phyloP scores from a whole-genome alignment of 37 sponge, comb jelly and placozoan genomes.

The Chondrosia reniformis region DNA sequence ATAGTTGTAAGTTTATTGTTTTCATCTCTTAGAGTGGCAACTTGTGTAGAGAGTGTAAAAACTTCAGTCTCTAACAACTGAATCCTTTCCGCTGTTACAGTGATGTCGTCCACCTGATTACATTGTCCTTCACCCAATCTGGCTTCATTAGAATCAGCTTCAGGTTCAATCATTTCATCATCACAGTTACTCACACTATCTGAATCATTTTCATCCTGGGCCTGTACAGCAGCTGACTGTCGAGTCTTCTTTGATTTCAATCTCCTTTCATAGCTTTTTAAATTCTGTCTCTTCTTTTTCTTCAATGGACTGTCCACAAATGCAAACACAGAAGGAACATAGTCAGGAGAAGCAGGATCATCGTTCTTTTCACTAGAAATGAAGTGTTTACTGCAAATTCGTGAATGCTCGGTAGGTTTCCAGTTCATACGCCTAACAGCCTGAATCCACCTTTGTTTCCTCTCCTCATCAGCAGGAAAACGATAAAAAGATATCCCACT shows the following conservation, averaged over 20 bases:
- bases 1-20: too few species aligned
- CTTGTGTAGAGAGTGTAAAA: too few species aligned
- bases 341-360: conserved; percentile 21
- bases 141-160: too few species aligned
- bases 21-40: too few species aligned
- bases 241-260: neutral
- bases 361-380: conserved; percentile 9
- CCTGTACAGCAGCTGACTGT: too few species aligned
- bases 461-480: conserved; percentile 11
- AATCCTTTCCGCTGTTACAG: too few species aligned
- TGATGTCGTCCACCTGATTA: too few species aligned
- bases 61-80: too few species aligned
- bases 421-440: conserved; percentile 9
- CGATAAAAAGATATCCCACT: neutral
- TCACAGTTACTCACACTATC: too few species aligned
- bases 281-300: neutral
- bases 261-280: neutral
- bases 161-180: too few species aligned
- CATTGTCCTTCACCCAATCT: too few species aligned
- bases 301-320: conserved; percentile 9
- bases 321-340: conserved; percentile 14
- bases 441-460: neutral
- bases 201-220: too few species aligned
- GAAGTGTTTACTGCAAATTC: conserved; percentile 23
- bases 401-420: neutral